Percentiles rank a stretch among this genome's conserved stretches.
Conservation (phyloP, 2,888 invertebrate genomes). For the Endomychus coccineus region DNA sequence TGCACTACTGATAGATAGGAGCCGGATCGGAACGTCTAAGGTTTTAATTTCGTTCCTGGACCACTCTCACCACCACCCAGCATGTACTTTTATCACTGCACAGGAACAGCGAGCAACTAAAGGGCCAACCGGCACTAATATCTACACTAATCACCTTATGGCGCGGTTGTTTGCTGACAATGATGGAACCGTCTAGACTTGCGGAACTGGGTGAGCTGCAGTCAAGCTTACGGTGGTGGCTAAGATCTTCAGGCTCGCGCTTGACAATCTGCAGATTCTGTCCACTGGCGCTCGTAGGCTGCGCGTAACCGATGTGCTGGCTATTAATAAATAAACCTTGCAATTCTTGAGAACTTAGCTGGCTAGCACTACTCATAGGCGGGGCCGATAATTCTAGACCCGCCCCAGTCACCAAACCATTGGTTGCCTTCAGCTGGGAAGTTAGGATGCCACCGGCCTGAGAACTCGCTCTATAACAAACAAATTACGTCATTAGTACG, state of each 20-base stretch:
- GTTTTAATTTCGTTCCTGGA: slow-evolving; percentile 8
- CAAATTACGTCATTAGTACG: slow-evolving; percentile 33
- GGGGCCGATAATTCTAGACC: slow-evolving; percentile 48
- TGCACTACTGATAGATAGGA: slow-evolving; percentile 9
- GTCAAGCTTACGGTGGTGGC: slow-evolving; percentile 58
- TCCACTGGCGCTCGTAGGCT: slow-evolving; percentile 39
- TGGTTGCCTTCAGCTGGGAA: slow-evolving; percentile 62
- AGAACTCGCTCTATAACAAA: slow-evolving; percentile 44
- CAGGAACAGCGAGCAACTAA: slow-evolving; percentile 15
- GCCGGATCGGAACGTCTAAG: slow-evolving; percentile 11
- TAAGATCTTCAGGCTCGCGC: slow-evolving; percentile 76
- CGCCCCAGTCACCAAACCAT: slow-evolving; percentile 64
- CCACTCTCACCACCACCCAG: slow-evolving; percentile 10
- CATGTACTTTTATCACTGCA: slow-evolving; percentile 11
- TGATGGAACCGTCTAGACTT: slow-evolving; percentile 48
- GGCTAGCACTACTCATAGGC: slow-evolving; percentile 44
- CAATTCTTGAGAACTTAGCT: slow-evolving; percentile 55
- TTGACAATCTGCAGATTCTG: slow-evolving; percentile 64
- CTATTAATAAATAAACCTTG: slow-evolving; percentile 50
- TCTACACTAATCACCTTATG: slow-evolving; percentile 49
- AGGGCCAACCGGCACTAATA: slow-evolving; percentile 15
- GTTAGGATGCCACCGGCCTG: slow-evolving; percentile 51
- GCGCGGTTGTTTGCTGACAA: slow-evolving; percentile 48
- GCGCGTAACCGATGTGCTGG: slow-evolving; percentile 56
- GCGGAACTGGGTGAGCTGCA: slow-evolving; percentile 51